Evolutionary conservation across 1,140 invertebrate species (phyloP).

Genomic region (Oedothorax gibbosus): DNA sequence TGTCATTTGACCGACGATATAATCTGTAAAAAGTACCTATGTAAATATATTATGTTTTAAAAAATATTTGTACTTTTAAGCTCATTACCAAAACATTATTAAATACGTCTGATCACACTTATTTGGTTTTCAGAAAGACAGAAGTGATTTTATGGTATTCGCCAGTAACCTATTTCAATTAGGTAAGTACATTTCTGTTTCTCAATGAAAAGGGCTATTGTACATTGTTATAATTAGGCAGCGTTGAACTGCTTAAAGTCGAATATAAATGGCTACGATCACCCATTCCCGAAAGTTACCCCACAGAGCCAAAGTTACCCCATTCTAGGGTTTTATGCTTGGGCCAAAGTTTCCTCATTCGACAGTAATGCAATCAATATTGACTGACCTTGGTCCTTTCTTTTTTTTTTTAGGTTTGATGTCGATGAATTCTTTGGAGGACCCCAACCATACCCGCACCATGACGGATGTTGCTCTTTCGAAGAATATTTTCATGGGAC

Average conservation of each 20-base stretch:
- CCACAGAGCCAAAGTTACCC: too few species aligned
- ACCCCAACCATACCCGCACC: background rate
- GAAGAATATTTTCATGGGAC: slow-evolving; percentile 21
- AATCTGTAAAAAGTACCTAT: too few species aligned
- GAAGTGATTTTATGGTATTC: slow-evolving; percentile 9
- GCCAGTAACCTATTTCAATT: slow-evolving; percentile 33
- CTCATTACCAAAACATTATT: background rate
- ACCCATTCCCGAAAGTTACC: too few species aligned
- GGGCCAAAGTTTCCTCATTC: too few species aligned
- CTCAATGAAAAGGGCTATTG: background rate
- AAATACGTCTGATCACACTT: background rate
- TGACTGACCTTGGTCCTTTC: background rate
- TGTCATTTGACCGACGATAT: too few species aligned
- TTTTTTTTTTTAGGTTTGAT: slow-evolving; percentile 28
- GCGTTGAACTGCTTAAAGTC: too few species aligned
- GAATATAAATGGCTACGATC: too few species aligned
- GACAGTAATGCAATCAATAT: too few species aligned
- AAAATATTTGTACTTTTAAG: background rate
- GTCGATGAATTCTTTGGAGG: background rate
- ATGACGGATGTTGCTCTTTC: background rate
- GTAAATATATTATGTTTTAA: background rate
- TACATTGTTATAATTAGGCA: too few species aligned
- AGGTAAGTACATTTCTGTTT: slow-evolving; percentile 9
- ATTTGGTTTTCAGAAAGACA: slow-evolving; percentile 24
- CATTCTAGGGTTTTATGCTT: too few species aligned